phyloP scores from a whole-genome alignment of 2,888 invertebrate species.

The Adelphocoris suturalis region DNA sequence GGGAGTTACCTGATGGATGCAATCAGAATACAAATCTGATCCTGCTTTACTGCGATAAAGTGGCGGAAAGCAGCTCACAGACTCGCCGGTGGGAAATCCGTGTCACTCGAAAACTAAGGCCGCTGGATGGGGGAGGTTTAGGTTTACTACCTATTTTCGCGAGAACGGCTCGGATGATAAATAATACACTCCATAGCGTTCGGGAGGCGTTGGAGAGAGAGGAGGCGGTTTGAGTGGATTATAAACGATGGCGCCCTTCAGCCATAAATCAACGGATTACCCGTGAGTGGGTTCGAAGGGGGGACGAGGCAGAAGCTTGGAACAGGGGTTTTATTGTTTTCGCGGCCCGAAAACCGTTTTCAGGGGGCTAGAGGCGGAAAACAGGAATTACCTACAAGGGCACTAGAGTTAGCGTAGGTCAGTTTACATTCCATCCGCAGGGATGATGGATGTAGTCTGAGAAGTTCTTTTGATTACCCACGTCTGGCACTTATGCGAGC shows the following conservation, averaged over 20 bases:
- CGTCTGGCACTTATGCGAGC: background rate
- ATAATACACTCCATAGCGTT: constrained; percentile 40
- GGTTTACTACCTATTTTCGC: constrained; percentile 50
- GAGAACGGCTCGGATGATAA: constrained; percentile 53
- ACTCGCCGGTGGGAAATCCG: background rate
- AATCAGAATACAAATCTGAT: background rate
- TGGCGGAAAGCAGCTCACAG: background rate
- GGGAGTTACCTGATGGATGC: background rate
- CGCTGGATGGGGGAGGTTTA: background rate
- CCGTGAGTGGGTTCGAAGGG: constrained; percentile 14
- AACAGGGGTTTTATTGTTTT: constrained; percentile 54
- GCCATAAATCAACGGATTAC: constrained; percentile 62
- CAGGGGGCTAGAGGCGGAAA: background rate
- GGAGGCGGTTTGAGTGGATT: constrained; percentile 60
- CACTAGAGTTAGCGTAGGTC: constrained; percentile 45
- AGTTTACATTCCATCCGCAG: background rate
- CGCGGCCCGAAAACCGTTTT: constrained; percentile 12
- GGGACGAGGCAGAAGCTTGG: background rate
- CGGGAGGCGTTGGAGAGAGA: constrained; percentile 11
- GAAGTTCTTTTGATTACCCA: background rate
- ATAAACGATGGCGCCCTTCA: constrained; percentile 59
- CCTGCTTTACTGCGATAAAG: background rate
- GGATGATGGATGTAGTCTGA: constrained; percentile 10
- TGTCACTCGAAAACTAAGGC: constrained; percentile 32
- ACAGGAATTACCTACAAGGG: constrained; percentile 3